Evolutionary conservation across 2,113 vertebrate genomes (phyloP).

Genomic region (Alaudala cheleensis): DNA sequence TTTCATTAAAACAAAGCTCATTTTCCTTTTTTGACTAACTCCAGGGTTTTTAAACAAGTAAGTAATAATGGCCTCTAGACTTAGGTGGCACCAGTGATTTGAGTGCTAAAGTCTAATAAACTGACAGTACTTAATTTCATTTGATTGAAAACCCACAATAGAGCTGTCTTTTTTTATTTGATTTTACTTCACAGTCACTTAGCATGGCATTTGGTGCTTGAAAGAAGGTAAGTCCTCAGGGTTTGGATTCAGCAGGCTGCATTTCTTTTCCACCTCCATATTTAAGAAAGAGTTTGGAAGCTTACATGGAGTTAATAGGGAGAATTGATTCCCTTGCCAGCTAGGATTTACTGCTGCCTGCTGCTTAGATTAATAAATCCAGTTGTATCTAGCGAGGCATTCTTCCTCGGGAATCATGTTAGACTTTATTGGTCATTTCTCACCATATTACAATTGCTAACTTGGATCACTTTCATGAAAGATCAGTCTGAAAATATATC

Average conservation of each 20-base stretch:
- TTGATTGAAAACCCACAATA: neutral
- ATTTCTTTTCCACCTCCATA: neutral
- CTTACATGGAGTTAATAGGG: neutral
- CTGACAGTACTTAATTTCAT: neutral
- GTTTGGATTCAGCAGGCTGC: neutral
- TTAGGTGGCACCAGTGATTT: neutral
- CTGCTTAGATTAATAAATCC: constrained; percentile 27
- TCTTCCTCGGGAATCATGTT: neutral
- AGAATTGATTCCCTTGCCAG: constrained; percentile 2
- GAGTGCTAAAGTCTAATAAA: neutral
- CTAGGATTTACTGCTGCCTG: constrained; percentile 4
- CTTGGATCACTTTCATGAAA: constrained; percentile 7
- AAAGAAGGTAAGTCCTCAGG: neutral
- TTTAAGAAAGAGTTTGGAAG: neutral
- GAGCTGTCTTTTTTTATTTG: neutral
- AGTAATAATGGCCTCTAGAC: neutral
- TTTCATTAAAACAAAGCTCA: neutral
- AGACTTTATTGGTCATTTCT: constrained; percentile 7
- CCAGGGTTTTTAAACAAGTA: neutral
- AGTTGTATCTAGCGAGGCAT: neutral
- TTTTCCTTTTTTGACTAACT: neutral
- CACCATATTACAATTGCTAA: neutral
- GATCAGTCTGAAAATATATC: neutral
- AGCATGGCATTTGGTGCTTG: neutral
- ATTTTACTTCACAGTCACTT: neutral